phyloP scores from a whole-genome alignment of 2,888 invertebrate species.

The Bursaphelenchus okinawaensis region DNA sequence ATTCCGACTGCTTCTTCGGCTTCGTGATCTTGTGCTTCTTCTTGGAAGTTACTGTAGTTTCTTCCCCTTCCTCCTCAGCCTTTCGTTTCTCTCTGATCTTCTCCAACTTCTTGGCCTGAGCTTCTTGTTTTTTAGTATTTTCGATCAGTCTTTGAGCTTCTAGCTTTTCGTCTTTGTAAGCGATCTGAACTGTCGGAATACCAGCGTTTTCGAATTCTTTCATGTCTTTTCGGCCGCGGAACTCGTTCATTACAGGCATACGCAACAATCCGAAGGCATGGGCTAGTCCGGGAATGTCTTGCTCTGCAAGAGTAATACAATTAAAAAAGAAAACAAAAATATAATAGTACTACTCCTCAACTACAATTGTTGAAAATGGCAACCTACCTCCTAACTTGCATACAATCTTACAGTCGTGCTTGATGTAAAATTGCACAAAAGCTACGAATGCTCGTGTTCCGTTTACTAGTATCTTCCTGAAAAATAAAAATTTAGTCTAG shows the following conservation, averaged over 20 bases:
- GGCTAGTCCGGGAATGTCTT: conserved; percentile 77
- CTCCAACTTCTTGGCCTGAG: conserved; percentile 8
- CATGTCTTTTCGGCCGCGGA: conserved; percentile 58
- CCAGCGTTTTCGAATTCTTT: conserved; percentile 42
- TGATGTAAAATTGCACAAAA: conserved; percentile 83
- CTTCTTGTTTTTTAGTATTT: conserved; percentile 6
- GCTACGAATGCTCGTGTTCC: conserved; percentile 89
- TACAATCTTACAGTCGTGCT: conserved; percentile 87
- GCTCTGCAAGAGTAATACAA: conserved; percentile 64
- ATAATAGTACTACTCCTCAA: no score
- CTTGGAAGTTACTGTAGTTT: conserved; percentile 4
- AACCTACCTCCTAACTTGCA: conserved; percentile 70
- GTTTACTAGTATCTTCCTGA: conserved; percentile 73
- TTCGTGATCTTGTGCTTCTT: conserved; percentile 17
- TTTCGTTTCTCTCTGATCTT: conserved; percentile 39
- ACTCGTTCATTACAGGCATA: conserved; percentile 90
- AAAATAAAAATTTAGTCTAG: neutral
- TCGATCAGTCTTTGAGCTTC: conserved; percentile 26
- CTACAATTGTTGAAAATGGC: neutral
- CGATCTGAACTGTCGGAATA: conserved; percentile 47
- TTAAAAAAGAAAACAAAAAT: neutral
- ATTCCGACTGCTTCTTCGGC: conserved; percentile 37
- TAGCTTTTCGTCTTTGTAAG: conserved; percentile 24
- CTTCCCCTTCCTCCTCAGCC: conserved; percentile 28
- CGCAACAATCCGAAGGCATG: conserved; percentile 78